A percentile compares a stretch with the other conserved stretches of the same genome.
phyloP scores from a whole-genome alignment of 2,888 invertebrate species.

The Agrochola macilenta region DNA sequence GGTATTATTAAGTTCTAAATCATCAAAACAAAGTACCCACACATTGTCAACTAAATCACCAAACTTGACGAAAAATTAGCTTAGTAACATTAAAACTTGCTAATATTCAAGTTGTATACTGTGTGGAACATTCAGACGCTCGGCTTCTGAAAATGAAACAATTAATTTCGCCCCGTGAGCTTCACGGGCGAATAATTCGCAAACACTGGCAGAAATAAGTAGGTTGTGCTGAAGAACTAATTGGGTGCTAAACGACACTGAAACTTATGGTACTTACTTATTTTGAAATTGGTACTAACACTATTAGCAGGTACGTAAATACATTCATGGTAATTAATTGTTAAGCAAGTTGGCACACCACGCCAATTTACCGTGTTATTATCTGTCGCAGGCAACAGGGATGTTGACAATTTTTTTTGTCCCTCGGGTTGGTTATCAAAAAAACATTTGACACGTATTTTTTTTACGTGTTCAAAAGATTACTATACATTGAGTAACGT shows the following conservation, averaged over 20 bases:
- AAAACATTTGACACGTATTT: too few species aligned
- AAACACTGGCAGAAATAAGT: constrained; percentile 58
- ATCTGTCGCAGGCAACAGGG: too few species aligned
- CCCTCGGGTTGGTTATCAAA: too few species aligned
- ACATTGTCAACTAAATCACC: constrained; percentile 46
- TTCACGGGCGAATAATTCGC: constrained; percentile 61
- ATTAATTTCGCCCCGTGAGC: constrained; percentile 57
- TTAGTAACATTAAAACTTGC: constrained; percentile 32
- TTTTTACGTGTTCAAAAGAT: too few species aligned
- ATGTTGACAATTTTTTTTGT: too few species aligned
- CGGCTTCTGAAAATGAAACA: constrained; percentile 49
- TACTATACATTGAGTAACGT: too few species aligned
- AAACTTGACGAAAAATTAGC: constrained; percentile 45
- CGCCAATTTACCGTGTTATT: background rate
- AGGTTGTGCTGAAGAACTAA: constrained; percentile 53
- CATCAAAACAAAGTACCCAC: constrained; percentile 18
- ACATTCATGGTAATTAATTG: background rate
- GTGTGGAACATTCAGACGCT: constrained; percentile 34
- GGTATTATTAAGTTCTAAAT: background rate
- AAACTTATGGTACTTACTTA: constrained; percentile 20
- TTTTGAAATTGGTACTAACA: background rate
- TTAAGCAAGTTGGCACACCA: background rate
- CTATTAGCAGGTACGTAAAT: background rate
- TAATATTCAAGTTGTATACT: constrained; percentile 34
- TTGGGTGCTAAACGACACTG: constrained; percentile 54